A percentile compares a stretch with the other conserved stretches of the same genome.
Evolutionary conservation across 2,888 invertebrate genomes (phyloP).

Genomic region (Hoplodrina ambigua): DNA sequence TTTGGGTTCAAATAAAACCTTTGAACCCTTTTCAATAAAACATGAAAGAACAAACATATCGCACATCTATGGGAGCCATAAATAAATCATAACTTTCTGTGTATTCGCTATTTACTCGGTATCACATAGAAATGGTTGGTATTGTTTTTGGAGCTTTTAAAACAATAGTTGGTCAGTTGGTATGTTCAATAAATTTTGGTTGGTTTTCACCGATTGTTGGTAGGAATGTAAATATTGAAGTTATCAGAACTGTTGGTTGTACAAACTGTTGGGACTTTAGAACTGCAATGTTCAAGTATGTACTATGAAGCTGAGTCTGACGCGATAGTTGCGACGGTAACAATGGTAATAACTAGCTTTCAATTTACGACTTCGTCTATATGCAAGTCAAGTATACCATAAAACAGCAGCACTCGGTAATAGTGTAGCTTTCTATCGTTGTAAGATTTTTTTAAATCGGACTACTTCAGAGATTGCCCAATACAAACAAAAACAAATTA

Average conservation of each 20-base stretch:
- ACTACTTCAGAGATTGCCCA: too few relatives aligned
- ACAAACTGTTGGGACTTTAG: background rate
- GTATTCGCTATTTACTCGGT: background rate
- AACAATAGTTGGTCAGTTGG: background rate
- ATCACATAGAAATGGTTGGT: slow-evolving; percentile 4
- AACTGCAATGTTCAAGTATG: background rate
- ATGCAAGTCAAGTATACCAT: too few relatives aligned
- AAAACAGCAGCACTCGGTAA: too few relatives aligned
- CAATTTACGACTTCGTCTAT: too few relatives aligned
- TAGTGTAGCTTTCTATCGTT: too few relatives aligned
- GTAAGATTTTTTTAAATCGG: too few relatives aligned
- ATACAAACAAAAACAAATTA: too few relatives aligned
- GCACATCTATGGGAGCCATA: slow-evolving; percentile 20
- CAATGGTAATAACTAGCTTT: background rate
- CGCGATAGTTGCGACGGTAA: background rate
- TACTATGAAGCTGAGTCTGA: background rate
- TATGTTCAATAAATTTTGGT: background rate
- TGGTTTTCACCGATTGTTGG: background rate
- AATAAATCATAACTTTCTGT: slow-evolving; percentile 31
- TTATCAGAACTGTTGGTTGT: background rate
- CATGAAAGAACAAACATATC: slow-evolving; percentile 22
- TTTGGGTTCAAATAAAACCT: slow-evolving; percentile 23
- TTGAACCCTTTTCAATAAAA: slow-evolving; percentile 45
- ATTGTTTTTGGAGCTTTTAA: background rate
- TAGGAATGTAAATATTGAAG: slow-evolving; percentile 11